Percentiles rank a stretch among this genome's conserved stretches.
Evolutionary conservation across 2,888 invertebrate genomes (phyloP).

Genomic region (Parnassius orleans): DNA sequence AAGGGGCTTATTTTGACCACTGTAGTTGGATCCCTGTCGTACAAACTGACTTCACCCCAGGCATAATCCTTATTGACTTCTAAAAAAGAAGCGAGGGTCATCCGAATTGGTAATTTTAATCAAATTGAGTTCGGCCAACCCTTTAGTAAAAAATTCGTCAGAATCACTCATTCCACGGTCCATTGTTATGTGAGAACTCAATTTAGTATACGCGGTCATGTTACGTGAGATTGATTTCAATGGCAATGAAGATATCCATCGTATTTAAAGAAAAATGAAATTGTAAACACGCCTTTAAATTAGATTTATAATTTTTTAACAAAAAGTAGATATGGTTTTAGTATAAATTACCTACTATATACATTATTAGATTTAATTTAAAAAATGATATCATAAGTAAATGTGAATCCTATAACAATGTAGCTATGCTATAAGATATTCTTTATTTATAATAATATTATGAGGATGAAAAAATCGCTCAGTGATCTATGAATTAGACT

Average conservation of each 20-base stretch:
- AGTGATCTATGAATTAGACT: no score
- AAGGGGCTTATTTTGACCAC: constrained; percentile 55
- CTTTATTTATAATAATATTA: no score
- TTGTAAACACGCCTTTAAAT: constrained; percentile 1
- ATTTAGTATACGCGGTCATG: constrained; percentile 65
- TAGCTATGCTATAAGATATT: no score
- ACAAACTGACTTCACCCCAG: constrained; percentile 34
- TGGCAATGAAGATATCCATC: constrained; percentile 63
- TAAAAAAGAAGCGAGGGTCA: constrained; percentile 38
- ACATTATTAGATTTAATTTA: no score
- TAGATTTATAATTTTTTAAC: neutral
- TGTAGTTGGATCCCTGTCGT: constrained; percentile 58
- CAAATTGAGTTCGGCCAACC: constrained; percentile 78
- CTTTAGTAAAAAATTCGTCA: constrained; percentile 76
- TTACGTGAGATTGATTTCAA: constrained; percentile 60
- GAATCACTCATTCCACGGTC: constrained; percentile 68
- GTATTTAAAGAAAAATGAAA: constrained; percentile 22
- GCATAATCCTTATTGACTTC: constrained; percentile 33
- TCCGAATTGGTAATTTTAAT: constrained; percentile 60
- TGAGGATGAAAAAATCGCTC: no score
- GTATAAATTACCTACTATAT: no score
- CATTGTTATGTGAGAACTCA: constrained; percentile 80
- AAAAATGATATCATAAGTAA: no score
- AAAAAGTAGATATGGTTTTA: no score
- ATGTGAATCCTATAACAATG: no score